Evolutionary conservation across 1,140 invertebrate species (phyloP), one percentile per base, ranked within the genome.

Genomic region (Plectrocnemia conspersa): DNA sequence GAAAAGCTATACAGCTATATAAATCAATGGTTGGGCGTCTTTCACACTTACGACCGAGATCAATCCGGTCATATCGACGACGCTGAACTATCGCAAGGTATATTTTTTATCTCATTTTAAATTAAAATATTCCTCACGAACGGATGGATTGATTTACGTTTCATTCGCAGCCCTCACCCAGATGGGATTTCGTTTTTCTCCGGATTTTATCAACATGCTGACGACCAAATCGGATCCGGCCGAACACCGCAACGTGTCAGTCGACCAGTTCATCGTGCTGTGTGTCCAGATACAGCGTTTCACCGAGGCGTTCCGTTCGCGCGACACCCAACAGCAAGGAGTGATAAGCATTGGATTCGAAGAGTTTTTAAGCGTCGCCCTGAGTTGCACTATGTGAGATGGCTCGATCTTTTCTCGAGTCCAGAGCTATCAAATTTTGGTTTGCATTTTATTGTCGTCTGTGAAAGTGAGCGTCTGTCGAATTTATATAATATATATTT

Each of bases 101-200:
- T 56, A 21, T 7, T 52, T 23, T 48, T 45, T 18, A 44, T 10
- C 11, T 29, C 7, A 7, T 29, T n/a, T 7, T 29, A 29, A 29
- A 29, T 29, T 29, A 29, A 29, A 44, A 45, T 5, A 38, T 18
- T 22, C 6, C 52, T 36, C 40, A 23, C 15, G 21, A 36, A 27
- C 15, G 11, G 15, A 16, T 54, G 29, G 18, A 1, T 35, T 33
- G 33, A 42, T 23, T 38, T 47, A 38, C 48, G 32, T n/a, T n/a
- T n/a, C n/a, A 15, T 40, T 75, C 70, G 65, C 76, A 84, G 91
- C 91, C 16, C 79, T 92, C 23, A 74, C 79, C 19, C 85, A 89
- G 75, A 93, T 94, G 91, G 91, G 91, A n/a, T 95, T 91, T 64
- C 78, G 83, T 33, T 84, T 95, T 54, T 80, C 84, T 18, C 82